phyloP scores from a whole-genome alignment of 2,113 vertebrate species.

The Varanus komodoensis region DNA sequence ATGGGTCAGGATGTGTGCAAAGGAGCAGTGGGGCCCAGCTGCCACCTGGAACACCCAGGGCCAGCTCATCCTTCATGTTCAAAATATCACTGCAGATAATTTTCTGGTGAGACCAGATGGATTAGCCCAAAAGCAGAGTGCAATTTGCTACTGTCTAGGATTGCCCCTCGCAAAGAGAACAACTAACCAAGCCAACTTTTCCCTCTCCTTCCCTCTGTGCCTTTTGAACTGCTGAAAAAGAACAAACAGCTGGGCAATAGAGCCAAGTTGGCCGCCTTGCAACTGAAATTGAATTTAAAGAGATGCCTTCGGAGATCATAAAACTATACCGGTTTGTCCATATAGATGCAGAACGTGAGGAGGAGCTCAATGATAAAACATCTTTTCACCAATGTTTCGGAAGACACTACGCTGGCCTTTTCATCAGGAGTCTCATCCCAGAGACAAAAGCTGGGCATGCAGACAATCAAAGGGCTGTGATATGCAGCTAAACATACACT shows the following conservation, averaged over 20 bases:
- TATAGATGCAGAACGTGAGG: background rate
- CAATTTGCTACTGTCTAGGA: background rate
- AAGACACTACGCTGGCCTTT: slow-evolving; percentile 24
- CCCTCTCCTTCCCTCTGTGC: too few species aligned
- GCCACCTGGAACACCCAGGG: slow-evolving; percentile 3
- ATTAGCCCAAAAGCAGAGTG: background rate
- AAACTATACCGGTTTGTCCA: background rate
- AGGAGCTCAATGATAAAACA: slow-evolving; percentile 26
- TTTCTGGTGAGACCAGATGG: too few species aligned
- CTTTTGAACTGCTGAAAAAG: slow-evolving; percentile 38
- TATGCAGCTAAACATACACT: background rate
- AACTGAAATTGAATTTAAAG: slow-evolving; percentile 50
- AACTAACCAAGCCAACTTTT: slow-evolving; percentile 25
- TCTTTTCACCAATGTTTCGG: slow-evolving; percentile 24
- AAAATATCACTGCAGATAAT: too few species aligned
- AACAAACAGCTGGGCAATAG: slow-evolving; percentile 60
- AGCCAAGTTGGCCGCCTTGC: slow-evolving; percentile 18
- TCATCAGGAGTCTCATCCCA: background rate
- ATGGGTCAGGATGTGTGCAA: slow-evolving; percentile 55
- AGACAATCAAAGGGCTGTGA: background rate
- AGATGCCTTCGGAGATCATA: slow-evolving; percentile 24
- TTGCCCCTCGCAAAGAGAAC: slow-evolving; percentile 4
- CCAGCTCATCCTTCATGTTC: background rate
- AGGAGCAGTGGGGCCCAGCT: slow-evolving; percentile 51
- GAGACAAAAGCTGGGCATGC: background rate